Base-by-base conservation (phyloP, 2,888 invertebrate genomes). In the Caenorhabditis sp. region DNA sequence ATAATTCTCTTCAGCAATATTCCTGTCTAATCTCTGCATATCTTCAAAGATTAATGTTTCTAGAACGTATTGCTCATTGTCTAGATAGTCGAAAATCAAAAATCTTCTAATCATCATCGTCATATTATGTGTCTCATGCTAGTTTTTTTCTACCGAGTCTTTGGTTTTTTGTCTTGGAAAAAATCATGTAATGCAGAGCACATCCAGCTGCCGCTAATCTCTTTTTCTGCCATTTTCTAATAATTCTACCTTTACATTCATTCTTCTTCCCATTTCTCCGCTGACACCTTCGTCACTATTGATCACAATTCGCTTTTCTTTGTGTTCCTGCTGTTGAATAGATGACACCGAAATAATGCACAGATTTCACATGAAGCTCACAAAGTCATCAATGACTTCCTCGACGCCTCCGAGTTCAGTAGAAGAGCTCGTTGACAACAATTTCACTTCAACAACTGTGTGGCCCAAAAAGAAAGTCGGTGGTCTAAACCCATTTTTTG, bases 391-490 rank as follows among this genome's bases (percentile, higher is more conserved):
- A 24, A 65, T 72, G 72, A 56, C 64, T 9, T 56, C 72, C 35
- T 9, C 58, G 3, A 47, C 47, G 13, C 65, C 74, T 24, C 56
- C 47, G 32, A 32, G n/a, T 28, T 24, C 72, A 1, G 6, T 37
- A n/a, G 65, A 61, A 15, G 60, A 61, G 4, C 18, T 60, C 13
- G 2, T 68, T 1, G 58, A 72, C 18, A 32, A 64, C n/a, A 47
- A 32, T 11, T 15, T 40, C 11, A 74, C 65, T 35, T 24, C 58
- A 8, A 47, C 71, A 22, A 72, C 71, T 18, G 71, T 47, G 22
- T 74, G 74, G 74, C 74, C 74, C 15, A 74, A 65, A 47, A 65
- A 65, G 47, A 71, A 71, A 20, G 71, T 71, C 24, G 71, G 71
- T 32, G 71, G 71, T 11, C 22, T 71, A 1, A 71, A 71, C 32